Evolutionary conservation across 2,888 invertebrate species (phyloP), one percentile per base, ranked within the genome.

Genomic region (Nebria brevicollis): DNA sequence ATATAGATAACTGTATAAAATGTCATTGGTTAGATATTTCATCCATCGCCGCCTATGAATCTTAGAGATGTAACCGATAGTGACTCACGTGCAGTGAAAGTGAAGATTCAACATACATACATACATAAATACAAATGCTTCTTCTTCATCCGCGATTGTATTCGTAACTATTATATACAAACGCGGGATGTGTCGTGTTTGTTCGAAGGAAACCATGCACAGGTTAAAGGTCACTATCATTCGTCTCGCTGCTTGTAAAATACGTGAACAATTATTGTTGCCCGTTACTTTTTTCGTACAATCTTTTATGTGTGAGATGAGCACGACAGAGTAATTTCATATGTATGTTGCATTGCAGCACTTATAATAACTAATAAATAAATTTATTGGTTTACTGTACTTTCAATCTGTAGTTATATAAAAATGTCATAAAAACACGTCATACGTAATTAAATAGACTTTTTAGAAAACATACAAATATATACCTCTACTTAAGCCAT

Each of bases 31-130:
- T 13, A 54, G 13, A 54, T 54, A 54, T 54, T 8, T 13, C 54
- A 54, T 11, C 54, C 54, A 54, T 11, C 54, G 54, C 54, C 54
- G 54, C 54, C 54, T 54, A 54, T 54, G 54, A 54, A 54, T 54
- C 54, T 54, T 54, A 54, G 54, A 54, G 54, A 54, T 54, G 8
- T 54, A 54, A 54, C 13, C 1, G 34, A 26, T 26, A 8, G 54
- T 74, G 54, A 66, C 20, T 77, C 77, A 77, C 77, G 70, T 66
- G 26, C 43, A 77, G 77, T 77, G 77, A 77, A 77, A 77, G 77
- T 77, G 77, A 54, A 54, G 54, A 54, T 54, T 54, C 54, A 54
- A 54, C 54, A 54, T 54, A 54, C 54, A 54, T 54, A 54, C 54
- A 54, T 54, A 1, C 54, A 54, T 54, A 54, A 1, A 54, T 54